Base-by-base conservation (phyloP, 2,113 vertebrate genomes). In the Strigops habroptila region DNA sequence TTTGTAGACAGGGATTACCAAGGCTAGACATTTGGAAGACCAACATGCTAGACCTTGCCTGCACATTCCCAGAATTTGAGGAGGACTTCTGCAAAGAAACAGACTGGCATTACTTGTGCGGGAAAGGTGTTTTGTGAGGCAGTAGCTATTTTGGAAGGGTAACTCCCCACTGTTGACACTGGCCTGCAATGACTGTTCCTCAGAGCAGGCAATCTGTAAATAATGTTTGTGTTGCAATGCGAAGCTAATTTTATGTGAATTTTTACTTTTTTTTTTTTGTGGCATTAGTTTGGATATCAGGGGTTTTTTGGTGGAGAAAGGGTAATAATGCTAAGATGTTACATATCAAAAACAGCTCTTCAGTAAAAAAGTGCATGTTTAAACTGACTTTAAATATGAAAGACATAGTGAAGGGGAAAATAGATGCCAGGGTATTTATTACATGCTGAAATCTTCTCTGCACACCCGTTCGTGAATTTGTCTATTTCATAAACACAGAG, bases 81-180 rank as follows among this genome's bases (percentile, higher is more conserved):
- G 41, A 60, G 12, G 55, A 55, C 13, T 64, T 91, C 31, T 75
- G 37, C 70, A 59, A 70, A 59, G 85, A 62, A 84, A 44, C 41
- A 0, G 0, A 12, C 24, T 59, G 65, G 31, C 25, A 7, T 53
- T 82, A 39, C 55, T 93, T 49, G 7, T 79, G 16, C 5, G 2
- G 39, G 10, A 59, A 49, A 41, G 25, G 22, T 11, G 17, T 37
- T 70, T 59, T 31, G 23, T 31, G 41, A 60, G 14, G 10, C 65
- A 44, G 22, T 52, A 33, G 30, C 62, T 71, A 2, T 51, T 68
- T 71, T 2, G 8, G 43, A 76, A 73, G 71, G 24, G 39, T 17
- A 18, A 41, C 17, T 82, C 43, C 33, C 23, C 3, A 3, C 25
- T 49, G 6, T 30, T 90, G 65, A 25, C 44, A 16, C 28, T 62